Evolutionary conservation across 2,113 vertebrate species (phyloP).

Genomic region (Mus pahari): DNA sequence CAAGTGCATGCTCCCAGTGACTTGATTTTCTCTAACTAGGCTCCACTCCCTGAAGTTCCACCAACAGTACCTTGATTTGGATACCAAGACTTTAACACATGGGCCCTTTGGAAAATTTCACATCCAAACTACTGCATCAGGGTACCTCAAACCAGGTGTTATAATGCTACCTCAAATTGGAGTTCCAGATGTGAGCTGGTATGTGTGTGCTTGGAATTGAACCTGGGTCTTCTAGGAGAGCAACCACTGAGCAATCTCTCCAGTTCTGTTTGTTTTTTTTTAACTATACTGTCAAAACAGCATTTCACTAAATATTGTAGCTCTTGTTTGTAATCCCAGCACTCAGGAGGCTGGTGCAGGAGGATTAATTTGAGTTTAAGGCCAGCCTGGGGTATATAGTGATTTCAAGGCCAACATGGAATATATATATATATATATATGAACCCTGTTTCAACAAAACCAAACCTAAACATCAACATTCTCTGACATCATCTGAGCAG

Average conservation of each 20-base stretch:
- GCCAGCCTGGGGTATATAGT: neutral
- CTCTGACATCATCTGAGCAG: neutral
- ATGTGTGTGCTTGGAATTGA: neutral
- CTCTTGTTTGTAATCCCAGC: neutral
- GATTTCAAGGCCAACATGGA: neutral
- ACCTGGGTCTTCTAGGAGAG: neutral
- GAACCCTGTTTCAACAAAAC: neutral
- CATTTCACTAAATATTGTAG: neutral
- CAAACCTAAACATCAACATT: neutral
- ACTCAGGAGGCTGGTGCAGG: neutral
- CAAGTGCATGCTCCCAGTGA: neutral
- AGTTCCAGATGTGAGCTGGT: neutral
- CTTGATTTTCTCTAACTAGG: neutral
- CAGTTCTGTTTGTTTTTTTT: neutral
- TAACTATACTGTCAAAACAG: constrained; percentile 29
- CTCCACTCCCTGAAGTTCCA: neutral
- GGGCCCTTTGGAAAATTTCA: neutral
- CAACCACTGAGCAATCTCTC: neutral
- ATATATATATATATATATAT: too few species aligned
- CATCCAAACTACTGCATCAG: neutral
- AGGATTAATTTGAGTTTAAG: neutral
- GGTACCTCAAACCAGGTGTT: neutral
- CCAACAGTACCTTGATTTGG: neutral
- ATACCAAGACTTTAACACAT: neutral
- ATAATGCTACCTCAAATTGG: neutral